phyloP scores from a whole-genome alignment of 2,888 invertebrate genomes.

The Eupithecia tripunctaria region DNA sequence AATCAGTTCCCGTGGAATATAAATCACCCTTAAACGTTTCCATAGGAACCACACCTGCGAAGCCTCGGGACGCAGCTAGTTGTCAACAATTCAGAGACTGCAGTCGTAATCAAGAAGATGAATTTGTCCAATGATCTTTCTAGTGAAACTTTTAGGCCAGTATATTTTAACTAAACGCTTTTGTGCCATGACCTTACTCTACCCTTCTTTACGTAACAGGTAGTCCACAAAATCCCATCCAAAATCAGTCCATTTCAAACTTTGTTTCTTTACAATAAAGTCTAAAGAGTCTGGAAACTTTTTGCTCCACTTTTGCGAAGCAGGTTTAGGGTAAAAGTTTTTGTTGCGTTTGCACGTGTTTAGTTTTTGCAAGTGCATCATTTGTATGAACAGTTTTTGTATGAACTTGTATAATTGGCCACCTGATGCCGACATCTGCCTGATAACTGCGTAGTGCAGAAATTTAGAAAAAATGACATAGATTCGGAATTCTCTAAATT shows the following conservation, averaged over 20 bases:
- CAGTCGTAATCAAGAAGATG: background rate
- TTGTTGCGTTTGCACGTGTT: conserved; percentile 60
- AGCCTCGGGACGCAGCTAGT: too few relatives aligned
- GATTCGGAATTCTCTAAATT: background rate
- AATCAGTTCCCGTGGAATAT: too few relatives aligned
- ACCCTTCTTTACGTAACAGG: conserved; percentile 65
- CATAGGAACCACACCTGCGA: too few relatives aligned
- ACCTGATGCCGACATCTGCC: conserved; percentile 38
- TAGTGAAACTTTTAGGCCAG: background rate
- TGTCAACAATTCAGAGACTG: too few relatives aligned
- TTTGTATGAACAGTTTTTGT: conserved; percentile 39
- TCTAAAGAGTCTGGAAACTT: conserved; percentile 29
- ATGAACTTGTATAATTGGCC: conserved; percentile 34
- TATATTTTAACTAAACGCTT: conserved; percentile 25
- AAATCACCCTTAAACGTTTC: too few relatives aligned
- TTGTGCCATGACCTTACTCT: conserved; percentile 44
- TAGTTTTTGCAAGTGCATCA: conserved; percentile 45
- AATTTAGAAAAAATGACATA: conserved; percentile 4
- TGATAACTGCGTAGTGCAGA: conserved; percentile 1
- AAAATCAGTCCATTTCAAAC: conserved; percentile 26
- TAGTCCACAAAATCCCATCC: conserved; percentile 43
- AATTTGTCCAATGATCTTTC: background rate
- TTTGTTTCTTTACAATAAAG: conserved; percentile 3
- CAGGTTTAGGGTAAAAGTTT: conserved; percentile 51
- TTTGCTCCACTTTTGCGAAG: conserved; percentile 50